These are phyloP conservation scores for Microchrysa polita DNA, from an alignment of 2,888 invertebrate species.

Conservation along the genomic window DNA sequence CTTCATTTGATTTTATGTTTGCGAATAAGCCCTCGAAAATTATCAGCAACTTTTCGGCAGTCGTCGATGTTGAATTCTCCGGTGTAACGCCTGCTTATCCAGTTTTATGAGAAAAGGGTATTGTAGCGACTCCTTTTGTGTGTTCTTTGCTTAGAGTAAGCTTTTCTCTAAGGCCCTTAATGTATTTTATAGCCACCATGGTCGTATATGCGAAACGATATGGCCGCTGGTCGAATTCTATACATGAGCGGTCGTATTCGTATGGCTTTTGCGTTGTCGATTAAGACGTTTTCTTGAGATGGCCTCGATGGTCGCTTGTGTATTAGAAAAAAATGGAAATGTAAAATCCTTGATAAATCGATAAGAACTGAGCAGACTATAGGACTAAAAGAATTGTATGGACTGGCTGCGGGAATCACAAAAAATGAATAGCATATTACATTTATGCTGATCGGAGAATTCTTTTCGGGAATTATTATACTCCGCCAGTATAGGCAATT, in stretches of 20 bases:
- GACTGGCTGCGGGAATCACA: too few relatives aligned
- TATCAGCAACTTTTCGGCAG: conserved; percentile 24
- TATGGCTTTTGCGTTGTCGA: neutral
- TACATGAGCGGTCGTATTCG: neutral
- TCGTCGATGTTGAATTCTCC: neutral
- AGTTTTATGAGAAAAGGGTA: conserved; percentile 27
- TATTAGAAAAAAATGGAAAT: neutral
- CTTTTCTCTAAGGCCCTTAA: conserved; percentile 23
- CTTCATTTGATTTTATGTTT: conserved; percentile 41
- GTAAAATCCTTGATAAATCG: neutral
- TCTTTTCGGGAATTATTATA: too few relatives aligned
- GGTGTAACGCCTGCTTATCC: conserved; percentile 6
- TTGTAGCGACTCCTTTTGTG: neutral
- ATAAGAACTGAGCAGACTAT: neutral
- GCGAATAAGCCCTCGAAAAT: conserved; percentile 13
- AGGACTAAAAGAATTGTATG: too few relatives aligned
- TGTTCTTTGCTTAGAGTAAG: conserved; percentile 1
- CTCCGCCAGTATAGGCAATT: too few relatives aligned
- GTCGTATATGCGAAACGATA: conserved; percentile 8
- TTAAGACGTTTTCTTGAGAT: neutral
- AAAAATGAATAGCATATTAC: too few relatives aligned
- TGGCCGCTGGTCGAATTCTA: neutral
- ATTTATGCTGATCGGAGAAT: too few relatives aligned
- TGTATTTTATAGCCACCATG: conserved; percentile 31
- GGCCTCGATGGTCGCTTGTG: neutral